Evolutionary conservation across 2,888 invertebrate species (phyloP).

Genomic region (Tachina lurida): DNA sequence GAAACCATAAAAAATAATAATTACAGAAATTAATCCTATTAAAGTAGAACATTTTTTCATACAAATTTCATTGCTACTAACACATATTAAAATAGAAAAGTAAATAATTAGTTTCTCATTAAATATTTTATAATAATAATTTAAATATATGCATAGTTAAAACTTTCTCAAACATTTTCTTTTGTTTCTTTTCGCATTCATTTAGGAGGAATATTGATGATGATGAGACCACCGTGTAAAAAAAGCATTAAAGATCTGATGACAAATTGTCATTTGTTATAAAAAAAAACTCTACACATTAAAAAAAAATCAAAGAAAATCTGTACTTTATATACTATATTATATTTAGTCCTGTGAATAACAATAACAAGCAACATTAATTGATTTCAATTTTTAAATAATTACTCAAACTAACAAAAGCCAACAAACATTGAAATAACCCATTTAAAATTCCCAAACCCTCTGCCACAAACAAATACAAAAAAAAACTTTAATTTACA

Average conservation of each 20-base stretch:
- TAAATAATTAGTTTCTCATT: background rate
- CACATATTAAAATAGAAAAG: background rate
- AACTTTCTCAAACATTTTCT: slow-evolving; percentile 26
- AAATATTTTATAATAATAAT: background rate
- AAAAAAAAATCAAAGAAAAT: background rate
- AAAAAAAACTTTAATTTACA: slow-evolving; percentile 13
- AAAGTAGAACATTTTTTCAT: background rate
- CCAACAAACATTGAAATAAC: background rate
- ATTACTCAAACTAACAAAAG: background rate
- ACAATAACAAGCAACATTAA: slow-evolving; percentile 20
- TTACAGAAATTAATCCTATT: slow-evolving; percentile 18
- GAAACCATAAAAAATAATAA: background rate
- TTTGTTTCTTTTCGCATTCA: slow-evolving; percentile 43
- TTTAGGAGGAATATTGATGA: slow-evolving; percentile 83
- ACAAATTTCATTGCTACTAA: slow-evolving; percentile 2
- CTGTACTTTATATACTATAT: slow-evolving; percentile 13
- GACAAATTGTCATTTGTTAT: background rate
- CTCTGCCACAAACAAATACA: background rate
- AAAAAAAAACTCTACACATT: background rate
- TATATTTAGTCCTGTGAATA: slow-evolving; percentile 27
- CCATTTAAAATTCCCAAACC: slow-evolving; percentile 2
- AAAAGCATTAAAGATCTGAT: slow-evolving; percentile 59
- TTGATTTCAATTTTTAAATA: slow-evolving; percentile 16
- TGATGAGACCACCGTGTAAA: slow-evolving; percentile 83
- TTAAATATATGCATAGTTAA: slow-evolving; percentile 4